Conservation (phyloP, 2,888 invertebrate species). For the Latrodectus elegans region DNA sequence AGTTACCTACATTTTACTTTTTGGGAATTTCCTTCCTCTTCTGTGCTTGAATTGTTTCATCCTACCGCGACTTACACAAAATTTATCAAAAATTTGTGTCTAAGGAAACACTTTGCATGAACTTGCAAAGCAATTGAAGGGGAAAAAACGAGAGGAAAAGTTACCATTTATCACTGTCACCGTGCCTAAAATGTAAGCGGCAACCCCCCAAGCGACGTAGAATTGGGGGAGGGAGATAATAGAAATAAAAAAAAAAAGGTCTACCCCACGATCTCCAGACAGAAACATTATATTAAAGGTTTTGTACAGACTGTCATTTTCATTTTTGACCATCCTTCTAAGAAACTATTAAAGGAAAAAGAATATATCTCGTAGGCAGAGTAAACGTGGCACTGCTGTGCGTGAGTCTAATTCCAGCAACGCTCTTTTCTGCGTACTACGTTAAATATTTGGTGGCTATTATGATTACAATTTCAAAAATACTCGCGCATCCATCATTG, state of each 20-base stretch:
- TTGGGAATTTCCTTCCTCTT: not conserved
- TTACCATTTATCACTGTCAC: slow-evolving; percentile 65
- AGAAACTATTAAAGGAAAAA: slow-evolving; percentile 66
- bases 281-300: slow-evolving; percentile 66
- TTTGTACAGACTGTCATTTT: slow-evolving; percentile 63
- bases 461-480: slow-evolving; percentile 69
- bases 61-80: slow-evolving; percentile 25
- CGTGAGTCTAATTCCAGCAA: slow-evolving; percentile 62
- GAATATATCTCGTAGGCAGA: slow-evolving; percentile 51
- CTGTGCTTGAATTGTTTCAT: not conserved
- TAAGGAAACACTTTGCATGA: slow-evolving; percentile 65
- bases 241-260: slow-evolving; percentile 46
- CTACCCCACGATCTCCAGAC: slow-evolving; percentile 60
- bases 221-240: slow-evolving; percentile 7
- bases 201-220: slow-evolving; percentile 22
- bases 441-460: slow-evolving; percentile 69
- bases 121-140: slow-evolving; percentile 39
- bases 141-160: slow-evolving; percentile 20
- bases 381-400: slow-evolving; percentile 31
- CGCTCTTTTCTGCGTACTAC: slow-evolving; percentile 54
- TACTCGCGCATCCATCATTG: slow-evolving; percentile 65
- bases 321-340: slow-evolving; percentile 64
- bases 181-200: slow-evolving; percentile 53
- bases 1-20: not conserved
- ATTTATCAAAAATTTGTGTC: slow-evolving; percentile 50